Evolutionary conservation across 2,888 invertebrate genomes (phyloP), one percentile per base, ranked within the genome.

Genomic region (Kryphioiulus occultus): DNA sequence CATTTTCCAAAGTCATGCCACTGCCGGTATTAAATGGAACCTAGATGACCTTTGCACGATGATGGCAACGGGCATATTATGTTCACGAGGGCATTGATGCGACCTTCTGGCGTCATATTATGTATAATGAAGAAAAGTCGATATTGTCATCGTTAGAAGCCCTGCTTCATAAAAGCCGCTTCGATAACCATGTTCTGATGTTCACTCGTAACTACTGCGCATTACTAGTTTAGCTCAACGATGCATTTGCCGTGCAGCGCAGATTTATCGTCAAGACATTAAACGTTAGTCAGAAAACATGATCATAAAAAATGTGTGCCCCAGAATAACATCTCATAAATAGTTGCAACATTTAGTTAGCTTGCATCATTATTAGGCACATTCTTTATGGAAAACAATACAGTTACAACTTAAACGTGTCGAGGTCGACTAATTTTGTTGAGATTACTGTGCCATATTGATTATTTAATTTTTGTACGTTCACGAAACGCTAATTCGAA

Each of bases 81-180:
- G 78, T 78, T 78, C 78, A 30, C 78, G 9, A 22, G 78, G 26
- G 78, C 78, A 78, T 78, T 78, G 78, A 78, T 78, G 78, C 30
- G 30, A 22, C 22, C 78, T 78, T 30, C 30, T 78, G 78, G 30
- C 78, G 78, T 15, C 78, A 15, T 78, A 78, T 78, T 30, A 78
- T 22, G 78, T 78, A 35, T n/a, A 68, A 68, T 68, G 68, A 78
- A 30, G 78, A 78, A 78, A 78, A 22, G 78, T 78, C 78, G 78
- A 78, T 78, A 78, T 26, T 78, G 78, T 30, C 78, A 78, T 78
- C 30, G 78, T 78, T 78, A 30, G 12, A 9, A 1, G 78, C 22
- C 78, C 78, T 78, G 78, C 15, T 78, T 78, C 78, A 26, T 78
- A 78, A 30, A 78, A 68, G n/a, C n/a, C 9, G 22, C 22, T 22